A percentile compares a stretch with the other conserved stretches of the same genome.
Evolutionary conservation across 2,888 invertebrate genomes (phyloP).

Genomic region (Ophioninae sp.): DNA sequence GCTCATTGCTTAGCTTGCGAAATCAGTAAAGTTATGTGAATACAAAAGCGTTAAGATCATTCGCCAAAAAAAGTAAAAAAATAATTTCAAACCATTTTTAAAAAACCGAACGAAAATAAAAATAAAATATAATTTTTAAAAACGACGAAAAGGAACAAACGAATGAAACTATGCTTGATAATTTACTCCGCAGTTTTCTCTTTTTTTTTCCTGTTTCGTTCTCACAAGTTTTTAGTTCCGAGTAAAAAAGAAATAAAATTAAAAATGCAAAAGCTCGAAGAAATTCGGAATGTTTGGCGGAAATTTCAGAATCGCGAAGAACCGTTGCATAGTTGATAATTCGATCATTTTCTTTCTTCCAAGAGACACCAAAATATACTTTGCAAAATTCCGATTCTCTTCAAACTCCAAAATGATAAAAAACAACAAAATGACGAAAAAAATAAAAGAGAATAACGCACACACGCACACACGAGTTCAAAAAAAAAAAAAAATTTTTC

Average conservation of each 20-base stretch:
- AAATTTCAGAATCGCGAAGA: neutral
- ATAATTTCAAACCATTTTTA: neutral
- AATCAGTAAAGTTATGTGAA: conserved; percentile 66
- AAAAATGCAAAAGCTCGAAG: neutral
- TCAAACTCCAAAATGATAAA: neutral
- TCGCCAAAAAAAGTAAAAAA: conserved; percentile 42
- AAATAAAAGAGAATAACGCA: neutral
- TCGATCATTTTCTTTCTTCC: conserved; percentile 2
- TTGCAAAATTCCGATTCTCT: too few species aligned
- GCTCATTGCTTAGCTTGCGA: conserved; percentile 72
- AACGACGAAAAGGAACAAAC: conserved; percentile 17
- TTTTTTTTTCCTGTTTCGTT: neutral
- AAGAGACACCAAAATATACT: neutral
- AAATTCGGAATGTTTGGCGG: neutral
- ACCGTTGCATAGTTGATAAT: neutral
- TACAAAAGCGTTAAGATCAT: conserved; percentile 63
- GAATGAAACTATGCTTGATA: neutral
- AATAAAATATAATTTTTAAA: conserved; percentile 27
- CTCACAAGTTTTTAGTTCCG: neutral
- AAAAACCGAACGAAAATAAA: conserved; percentile 43
- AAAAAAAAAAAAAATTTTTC: neutral
- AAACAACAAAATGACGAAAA: conserved; percentile 18
- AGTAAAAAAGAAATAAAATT: neutral
- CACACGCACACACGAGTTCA: neutral
- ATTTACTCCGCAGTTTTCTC: neutral